These are phyloP conservation scores for Thaleichthys pacificus DNA, from an alignment of 2,797 vertebrate species.

Conservation along the genomic window DNA sequence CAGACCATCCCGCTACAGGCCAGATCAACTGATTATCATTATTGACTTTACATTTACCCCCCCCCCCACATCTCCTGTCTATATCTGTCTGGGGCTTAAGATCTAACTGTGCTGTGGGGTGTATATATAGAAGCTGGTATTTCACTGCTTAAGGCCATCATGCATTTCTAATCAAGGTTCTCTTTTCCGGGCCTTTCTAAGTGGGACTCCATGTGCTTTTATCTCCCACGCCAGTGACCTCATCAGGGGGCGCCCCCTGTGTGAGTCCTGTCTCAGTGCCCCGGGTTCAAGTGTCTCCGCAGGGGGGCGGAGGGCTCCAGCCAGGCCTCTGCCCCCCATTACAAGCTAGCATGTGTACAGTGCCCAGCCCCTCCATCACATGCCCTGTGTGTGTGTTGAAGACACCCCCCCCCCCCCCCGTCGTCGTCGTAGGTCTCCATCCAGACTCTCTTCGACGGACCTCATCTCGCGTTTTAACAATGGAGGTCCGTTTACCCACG, in stretches of 20 bases:
- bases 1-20: conserved; percentile 8
- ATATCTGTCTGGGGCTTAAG: conserved; percentile 35
- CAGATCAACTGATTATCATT: conserved; percentile 32
- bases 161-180: not conserved
- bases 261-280: conserved; percentile 34
- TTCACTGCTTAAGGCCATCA: not conserved
- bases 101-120: conserved; percentile 1
- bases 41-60: conserved; percentile 33
- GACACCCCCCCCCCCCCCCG: not conserved
- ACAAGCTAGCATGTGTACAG: conserved; percentile 39
- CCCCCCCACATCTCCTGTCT: conserved; percentile 8
- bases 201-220: conserved; percentile 4
- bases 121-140: not conserved
- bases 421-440: not conserved
- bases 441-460: conserved; percentile 1
- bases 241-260: conserved; percentile 24
- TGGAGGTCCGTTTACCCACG: conserved; percentile 36
- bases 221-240: conserved; percentile 9
- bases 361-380: conserved; percentile 39
- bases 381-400: conserved; percentile 11
- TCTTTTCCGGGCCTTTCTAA: not conserved
- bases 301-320: conserved; percentile 41
- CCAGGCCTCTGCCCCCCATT: conserved; percentile 31
- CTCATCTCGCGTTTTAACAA: conserved; percentile 29
- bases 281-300: conserved; percentile 31